phyloP scores from a whole-genome alignment of 2,888 invertebrate genomes.

The Eupithecia insigniata region DNA sequence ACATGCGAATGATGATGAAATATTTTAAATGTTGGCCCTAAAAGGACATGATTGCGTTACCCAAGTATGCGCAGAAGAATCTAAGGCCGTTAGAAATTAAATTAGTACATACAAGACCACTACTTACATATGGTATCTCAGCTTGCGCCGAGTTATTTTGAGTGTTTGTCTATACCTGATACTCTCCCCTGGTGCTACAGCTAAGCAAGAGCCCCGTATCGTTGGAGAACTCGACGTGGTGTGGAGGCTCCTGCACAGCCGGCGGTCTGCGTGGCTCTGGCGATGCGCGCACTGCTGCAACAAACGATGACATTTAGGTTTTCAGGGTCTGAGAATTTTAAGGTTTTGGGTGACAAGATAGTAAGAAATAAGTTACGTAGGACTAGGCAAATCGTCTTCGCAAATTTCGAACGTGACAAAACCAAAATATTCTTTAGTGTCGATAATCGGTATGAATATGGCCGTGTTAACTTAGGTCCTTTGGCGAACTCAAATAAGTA shows the following conservation, averaged over 20 bases:
- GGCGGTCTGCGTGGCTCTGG: conserved; percentile 88
- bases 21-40: neutral
- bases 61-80: neutral
- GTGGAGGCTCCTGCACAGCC: conserved; percentile 88
- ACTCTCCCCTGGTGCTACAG: conserved; percentile 88
- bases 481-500: neutral
- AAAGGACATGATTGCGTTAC: neutral
- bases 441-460: neutral
- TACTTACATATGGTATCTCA: neutral
- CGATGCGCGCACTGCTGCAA: conserved; percentile 79
- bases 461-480: neutral
- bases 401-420: neutral
- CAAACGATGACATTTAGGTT: conserved; percentile 42
- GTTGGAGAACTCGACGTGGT: conserved; percentile 90
- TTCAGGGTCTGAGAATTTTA: neutral
- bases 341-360: neutral
- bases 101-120: neutral
- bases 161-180: conserved; percentile 77
- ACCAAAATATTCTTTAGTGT: neutral
- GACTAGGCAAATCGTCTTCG: neutral
- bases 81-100: neutral
- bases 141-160: neutral
- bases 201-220: conserved; percentile 88
- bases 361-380: neutral
- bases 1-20: neutral